Base-by-base conservation (phyloP, 2,797 vertebrate species). In the Parauchenoglanis ngamensis region DNA sequence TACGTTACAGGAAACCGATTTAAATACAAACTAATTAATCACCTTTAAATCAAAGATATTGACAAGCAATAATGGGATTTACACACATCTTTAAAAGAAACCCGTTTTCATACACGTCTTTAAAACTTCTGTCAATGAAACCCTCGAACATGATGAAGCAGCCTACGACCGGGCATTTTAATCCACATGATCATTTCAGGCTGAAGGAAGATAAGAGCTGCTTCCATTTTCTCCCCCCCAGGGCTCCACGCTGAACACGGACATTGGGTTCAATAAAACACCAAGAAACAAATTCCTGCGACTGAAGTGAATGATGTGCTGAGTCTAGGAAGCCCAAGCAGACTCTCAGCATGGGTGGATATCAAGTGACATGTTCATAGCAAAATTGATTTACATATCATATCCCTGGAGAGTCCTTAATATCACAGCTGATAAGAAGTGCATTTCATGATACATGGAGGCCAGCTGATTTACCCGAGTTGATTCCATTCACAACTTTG, bases 21-120 rank as follows among this genome's bases (percentile, higher is more conserved):
- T 61, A 46, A 96, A 95, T 94, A 92, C 92, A 93, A 90, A 91
- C 87, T 10, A 73, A 92, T 87, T 91, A 91, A 92, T 92, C 91
- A 93, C 91, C 89, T 89, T 92, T 94, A 19, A 92, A 94, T 92
- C 89, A 85, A 89, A 92, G 88, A 88, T 92, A 94, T 93, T 87
- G 93, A 94, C 67, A 89, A 7, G 35, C 21, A 28, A 28, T 61
- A 83, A 73, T 52, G 19, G 15, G 78, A 82, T 25, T 72, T 79
- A 79, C 28, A 35, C 21, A n/a, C 25, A 72, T 73, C 72, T 73
- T 73, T 5, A 73, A 49, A 73, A 6, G 44, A 17, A 25, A 73
- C 72, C 40, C 4, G 10, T 52, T 52, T 52, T 76, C 44, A 72
- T 70, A 70, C 31, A 40, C 15, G 44, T n/a, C 59, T 65, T 86